Evolutionary conservation across 2,113 vertebrate species (phyloP).

Genomic region (Peromyscus maniculatus): DNA sequence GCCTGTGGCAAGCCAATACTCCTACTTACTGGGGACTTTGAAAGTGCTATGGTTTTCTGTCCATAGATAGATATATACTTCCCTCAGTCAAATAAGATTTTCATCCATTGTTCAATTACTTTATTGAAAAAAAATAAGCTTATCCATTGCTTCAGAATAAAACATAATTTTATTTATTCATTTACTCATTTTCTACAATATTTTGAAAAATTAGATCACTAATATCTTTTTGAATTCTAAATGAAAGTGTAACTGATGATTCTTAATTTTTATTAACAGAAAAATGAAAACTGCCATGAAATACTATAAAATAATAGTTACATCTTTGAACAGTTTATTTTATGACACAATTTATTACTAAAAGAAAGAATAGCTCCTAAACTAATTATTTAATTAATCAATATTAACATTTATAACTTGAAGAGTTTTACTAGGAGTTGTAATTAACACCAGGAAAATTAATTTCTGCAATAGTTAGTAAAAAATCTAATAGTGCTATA

Average conservation of each 20-base stretch:
- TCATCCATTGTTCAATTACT: not conserved
- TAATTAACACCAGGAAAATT: not conserved
- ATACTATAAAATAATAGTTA: not conserved
- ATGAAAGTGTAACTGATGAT: not conserved
- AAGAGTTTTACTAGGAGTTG: not conserved
- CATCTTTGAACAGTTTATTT: not conserved
- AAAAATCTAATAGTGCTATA: not conserved
- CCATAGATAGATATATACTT: not conserved
- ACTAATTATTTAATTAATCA: not conserved
- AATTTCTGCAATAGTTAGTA: not conserved
- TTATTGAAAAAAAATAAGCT: not conserved
- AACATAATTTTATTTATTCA: not conserved
- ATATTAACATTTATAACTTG: not conserved
- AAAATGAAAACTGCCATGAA: not conserved
- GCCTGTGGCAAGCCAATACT: not conserved
- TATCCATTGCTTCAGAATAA: not conserved
- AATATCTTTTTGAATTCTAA: not conserved
- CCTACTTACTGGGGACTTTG: not conserved
- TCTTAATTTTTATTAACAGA: not conserved
- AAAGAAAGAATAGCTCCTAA: not conserved
- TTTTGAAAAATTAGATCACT: not conserved
- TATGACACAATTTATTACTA: not conserved
- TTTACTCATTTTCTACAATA: not conserved
- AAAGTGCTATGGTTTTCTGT: not conserved
- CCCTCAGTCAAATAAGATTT: not conserved